Percentiles rank a stretch among this genome's conserved stretches.
Conservation (phyloP, 2,113 vertebrate genomes). For the Chiloscyllium plagiosum region DNA sequence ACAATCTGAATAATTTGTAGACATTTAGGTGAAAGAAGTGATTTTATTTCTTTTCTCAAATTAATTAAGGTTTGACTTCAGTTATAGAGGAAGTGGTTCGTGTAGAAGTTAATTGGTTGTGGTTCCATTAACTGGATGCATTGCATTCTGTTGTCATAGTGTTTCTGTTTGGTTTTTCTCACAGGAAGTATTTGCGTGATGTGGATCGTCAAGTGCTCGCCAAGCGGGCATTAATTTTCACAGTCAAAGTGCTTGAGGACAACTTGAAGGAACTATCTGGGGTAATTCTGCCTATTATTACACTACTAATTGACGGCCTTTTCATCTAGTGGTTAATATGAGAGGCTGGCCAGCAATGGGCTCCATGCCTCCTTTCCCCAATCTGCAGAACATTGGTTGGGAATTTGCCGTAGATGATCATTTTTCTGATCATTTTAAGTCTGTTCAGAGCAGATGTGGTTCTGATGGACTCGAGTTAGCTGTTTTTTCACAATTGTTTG, state of each 20-base stretch:
- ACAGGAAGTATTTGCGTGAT: constrained; percentile 94
- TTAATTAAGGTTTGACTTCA: neutral
- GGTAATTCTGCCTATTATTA: constrained; percentile 53
- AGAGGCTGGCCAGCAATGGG: neutral
- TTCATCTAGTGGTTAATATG: neutral
- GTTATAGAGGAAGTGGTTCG: neutral
- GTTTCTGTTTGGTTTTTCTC: constrained; percentile 33
- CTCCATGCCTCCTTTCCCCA: neutral
- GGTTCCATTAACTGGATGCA: neutral
- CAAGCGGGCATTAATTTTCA: constrained; percentile 88
- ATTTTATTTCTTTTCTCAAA: neutral
- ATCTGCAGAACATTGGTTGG: neutral
- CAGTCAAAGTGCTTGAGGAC: constrained; percentile 93
- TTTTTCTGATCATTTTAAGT: neutral
- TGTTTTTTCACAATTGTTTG: neutral
- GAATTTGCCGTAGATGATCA: neutral
- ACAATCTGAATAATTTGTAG: neutral
- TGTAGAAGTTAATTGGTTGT: neutral
- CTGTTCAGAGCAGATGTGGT: neutral
- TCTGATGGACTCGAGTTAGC: neutral
- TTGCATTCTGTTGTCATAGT: constrained; percentile 6
- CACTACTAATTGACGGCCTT: neutral
- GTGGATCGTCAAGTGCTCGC: constrained; percentile 95
- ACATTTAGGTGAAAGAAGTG: neutral
- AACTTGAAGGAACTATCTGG: constrained; percentile 80